A percentile compares a stretch with the other conserved stretches of the same genome.
Evolutionary conservation across 1,140 invertebrate genomes (phyloP).

Genomic region (Olivierus martensii): DNA sequence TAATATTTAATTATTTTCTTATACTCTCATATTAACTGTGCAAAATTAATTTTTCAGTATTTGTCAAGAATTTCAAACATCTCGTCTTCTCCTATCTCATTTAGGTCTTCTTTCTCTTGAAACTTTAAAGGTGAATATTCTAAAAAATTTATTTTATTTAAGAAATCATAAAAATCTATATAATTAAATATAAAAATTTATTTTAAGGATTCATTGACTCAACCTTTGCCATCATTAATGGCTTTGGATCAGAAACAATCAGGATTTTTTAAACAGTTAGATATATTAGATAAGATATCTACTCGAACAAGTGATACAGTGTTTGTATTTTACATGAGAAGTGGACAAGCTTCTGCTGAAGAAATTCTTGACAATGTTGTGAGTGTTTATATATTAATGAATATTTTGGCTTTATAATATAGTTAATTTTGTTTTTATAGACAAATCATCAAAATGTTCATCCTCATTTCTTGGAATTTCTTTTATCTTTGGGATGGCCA

Average conservation of each 20-base stretch:
- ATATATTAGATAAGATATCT: conserved; percentile 63
- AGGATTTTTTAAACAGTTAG: conserved; percentile 54
- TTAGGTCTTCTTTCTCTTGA: conserved; percentile 72
- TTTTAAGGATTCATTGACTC: conserved; percentile 28
- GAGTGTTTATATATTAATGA: conserved; percentile 24
- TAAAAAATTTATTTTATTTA: conserved; percentile 3
- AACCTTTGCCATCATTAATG: conserved; percentile 45
- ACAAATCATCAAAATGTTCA: conserved; percentile 37
- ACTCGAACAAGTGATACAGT: conserved; percentile 79
- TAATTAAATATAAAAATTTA: conserved; percentile 1
- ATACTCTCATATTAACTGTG: too few relatives aligned
- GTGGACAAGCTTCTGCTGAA: conserved; percentile 54
- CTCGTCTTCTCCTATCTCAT: conserved; percentile 81
- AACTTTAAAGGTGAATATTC: too few relatives aligned
- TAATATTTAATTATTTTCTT: too few relatives aligned
- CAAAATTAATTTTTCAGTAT: conserved; percentile 7
- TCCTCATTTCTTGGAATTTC: conserved; percentile 59
- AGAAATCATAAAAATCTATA: neutral
- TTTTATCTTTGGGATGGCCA: conserved; percentile 69
- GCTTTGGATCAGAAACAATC: conserved; percentile 56
- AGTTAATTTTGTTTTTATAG: too few relatives aligned
- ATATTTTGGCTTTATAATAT: neutral
- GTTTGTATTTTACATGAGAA: conserved; percentile 86
- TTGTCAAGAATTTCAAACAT: conserved; percentile 84
- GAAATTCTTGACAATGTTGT: conserved; percentile 76